Conservation (phyloP, 2,113 vertebrate species). For the Dromaius novaehollandiae region DNA sequence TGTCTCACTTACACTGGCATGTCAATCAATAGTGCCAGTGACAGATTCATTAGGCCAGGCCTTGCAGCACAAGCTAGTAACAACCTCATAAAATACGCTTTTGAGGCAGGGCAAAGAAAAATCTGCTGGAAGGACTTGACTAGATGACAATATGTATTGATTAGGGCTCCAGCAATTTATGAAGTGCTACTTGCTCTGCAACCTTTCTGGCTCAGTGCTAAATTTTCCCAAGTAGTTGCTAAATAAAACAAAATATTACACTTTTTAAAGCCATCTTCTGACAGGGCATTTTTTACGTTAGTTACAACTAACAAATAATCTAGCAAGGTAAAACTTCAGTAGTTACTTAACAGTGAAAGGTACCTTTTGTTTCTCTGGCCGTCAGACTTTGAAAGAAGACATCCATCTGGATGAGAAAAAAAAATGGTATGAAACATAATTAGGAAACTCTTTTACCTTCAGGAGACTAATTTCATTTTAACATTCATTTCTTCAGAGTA, state of each 20-base stretch:
- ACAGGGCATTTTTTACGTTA: slow-evolving; percentile 69
- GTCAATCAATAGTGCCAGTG: slow-evolving; percentile 87
- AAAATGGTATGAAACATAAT: slow-evolving; percentile 17
- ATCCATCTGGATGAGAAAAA: slow-evolving; percentile 44
- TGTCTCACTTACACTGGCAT: slow-evolving; percentile 91
- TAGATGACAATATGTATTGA: slow-evolving; percentile 86
- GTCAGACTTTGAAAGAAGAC: slow-evolving; percentile 58
- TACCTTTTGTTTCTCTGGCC: slow-evolving; percentile 55
- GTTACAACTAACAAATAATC: slow-evolving; percentile 71
- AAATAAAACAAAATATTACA: slow-evolving; percentile 78
- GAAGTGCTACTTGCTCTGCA: slow-evolving; percentile 79
- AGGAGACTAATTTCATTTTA: slow-evolving; percentile 30
- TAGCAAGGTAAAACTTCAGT: slow-evolving; percentile 61
- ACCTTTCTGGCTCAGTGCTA: slow-evolving; percentile 76
- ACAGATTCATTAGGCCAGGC: slow-evolving; percentile 91
- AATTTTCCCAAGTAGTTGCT: slow-evolving; percentile 78
- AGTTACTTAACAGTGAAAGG: slow-evolving; percentile 65
- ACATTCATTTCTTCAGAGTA: slow-evolving; percentile 26
- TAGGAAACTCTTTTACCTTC: slow-evolving; percentile 39
- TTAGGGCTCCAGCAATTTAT: slow-evolving; percentile 83
- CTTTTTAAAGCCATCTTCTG: slow-evolving; percentile 63
- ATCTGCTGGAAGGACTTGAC: slow-evolving; percentile 74
- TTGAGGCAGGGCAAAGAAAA: slow-evolving; percentile 76
- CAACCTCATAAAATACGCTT: slow-evolving; percentile 87
- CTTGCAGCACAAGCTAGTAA: slow-evolving; percentile 82